These are phyloP conservation scores for Centrocercus urophasianus DNA, from an alignment of 2,113 vertebrate species.

Conservation along the genomic window DNA sequence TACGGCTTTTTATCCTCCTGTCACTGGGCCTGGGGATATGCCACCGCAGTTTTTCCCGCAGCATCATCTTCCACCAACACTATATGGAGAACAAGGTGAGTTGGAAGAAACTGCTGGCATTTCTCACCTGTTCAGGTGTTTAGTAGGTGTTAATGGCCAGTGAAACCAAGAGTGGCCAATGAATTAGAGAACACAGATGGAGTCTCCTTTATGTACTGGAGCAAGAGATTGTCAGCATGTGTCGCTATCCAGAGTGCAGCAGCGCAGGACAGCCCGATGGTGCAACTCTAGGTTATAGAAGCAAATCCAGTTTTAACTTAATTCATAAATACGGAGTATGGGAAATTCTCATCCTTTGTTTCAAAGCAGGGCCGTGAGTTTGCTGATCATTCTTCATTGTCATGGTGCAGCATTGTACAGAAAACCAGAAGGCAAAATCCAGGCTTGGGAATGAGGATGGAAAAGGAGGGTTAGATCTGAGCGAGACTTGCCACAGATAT, in stretches of 20 bases:
- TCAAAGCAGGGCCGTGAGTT: neutral
- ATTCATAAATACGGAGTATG: neutral
- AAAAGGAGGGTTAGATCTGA: neutral
- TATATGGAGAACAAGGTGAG: conserved; percentile 95
- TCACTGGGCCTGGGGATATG: conserved; percentile 92
- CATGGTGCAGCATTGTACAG: neutral
- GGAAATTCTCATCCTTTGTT: neutral
- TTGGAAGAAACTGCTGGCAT: neutral
- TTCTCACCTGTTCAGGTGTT: neutral
- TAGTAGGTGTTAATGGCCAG: neutral
- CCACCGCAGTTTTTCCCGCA: conserved; percentile 93
- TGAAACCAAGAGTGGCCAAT: neutral
- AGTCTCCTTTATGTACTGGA: neutral
- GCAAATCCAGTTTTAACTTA: neutral
- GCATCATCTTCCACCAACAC: conserved; percentile 92
- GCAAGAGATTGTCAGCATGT: fast-evolving
- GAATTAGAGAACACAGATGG: neutral
- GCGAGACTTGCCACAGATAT: neutral
- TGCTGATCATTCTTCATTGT: neutral
- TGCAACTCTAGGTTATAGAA: neutral
- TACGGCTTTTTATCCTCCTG: conserved; percentile 93
- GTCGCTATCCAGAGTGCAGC: neutral
- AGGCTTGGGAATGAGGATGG: neutral
- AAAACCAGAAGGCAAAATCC: neutral
- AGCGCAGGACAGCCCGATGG: neutral